Evolutionary conservation across 2,797 vertebrate species (phyloP), one percentile per base, ranked within the genome.

Genomic region (Delichon dasypus): DNA sequence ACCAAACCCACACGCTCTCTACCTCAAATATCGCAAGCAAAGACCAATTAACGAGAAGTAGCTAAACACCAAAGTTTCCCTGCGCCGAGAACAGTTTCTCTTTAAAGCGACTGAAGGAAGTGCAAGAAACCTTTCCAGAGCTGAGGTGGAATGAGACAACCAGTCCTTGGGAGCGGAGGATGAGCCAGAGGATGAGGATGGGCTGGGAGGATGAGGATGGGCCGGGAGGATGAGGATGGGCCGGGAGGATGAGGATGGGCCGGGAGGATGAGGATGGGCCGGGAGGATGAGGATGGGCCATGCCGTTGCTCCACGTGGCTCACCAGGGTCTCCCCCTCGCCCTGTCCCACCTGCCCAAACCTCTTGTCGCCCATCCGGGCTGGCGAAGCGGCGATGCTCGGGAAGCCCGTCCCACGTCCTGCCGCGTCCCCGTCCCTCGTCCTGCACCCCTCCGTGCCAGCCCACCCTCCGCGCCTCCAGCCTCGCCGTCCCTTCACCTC

Each of bases 1-100:
- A 30, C 44, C 16, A 71, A 77, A 91, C 5, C 60, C 83, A 26
- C 16, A 23, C 1, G 0, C 2, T 1, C 1, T 2, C n/a, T 0
- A 34, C 34, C 82, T 79, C 90, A 9, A 34, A 12, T 1, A 32
- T 1, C 0, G 0, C 11, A 13, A 51, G 79, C 64, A 11, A 38
- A 76, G 47, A 3, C 38, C 38, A 12, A 27, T 4, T 8, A 72
- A 65, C 0, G 3, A 66, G 11, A 66, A 77, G 53, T 4, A 32
- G 0, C 61, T 1, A 13, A 64, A 64, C 48, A 11, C 48, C 27
- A 38, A 62, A 93, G 53, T 53, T 84, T 55, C 70, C 53, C 32
- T 29, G 2, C 0, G 1, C 18, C 8, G 36, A 30, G 30, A 34
- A 36, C 10, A 6, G 48, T 1, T 73, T 68, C 54, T 32, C 36